These are phyloP conservation scores for Pholis gunnellus DNA, from an alignment of 2,113 vertebrate genomes.

Conservation along the genomic window DNA sequence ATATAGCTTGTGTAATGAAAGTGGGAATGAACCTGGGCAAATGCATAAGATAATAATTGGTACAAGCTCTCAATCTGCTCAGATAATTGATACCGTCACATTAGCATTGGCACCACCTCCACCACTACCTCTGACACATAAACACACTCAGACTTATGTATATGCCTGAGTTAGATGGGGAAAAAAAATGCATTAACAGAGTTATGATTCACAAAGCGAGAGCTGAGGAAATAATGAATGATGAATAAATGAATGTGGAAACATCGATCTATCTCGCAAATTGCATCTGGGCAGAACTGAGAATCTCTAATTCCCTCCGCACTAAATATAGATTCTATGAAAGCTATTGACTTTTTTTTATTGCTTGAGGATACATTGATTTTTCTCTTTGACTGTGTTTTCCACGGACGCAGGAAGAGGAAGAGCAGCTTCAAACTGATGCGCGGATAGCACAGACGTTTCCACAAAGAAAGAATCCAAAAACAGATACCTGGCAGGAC, in stretches of 20 bases:
- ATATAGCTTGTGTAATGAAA: slow-evolving; percentile 66
- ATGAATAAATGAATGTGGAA: slow-evolving; percentile 51
- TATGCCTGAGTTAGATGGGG: slow-evolving; percentile 6
- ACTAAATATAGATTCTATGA: slow-evolving; percentile 74
- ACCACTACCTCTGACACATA: background rate
- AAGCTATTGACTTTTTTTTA: slow-evolving; percentile 73
- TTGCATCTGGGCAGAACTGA: slow-evolving; percentile 41
- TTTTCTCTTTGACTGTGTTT: slow-evolving; percentile 77
- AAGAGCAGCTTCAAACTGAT: slow-evolving; percentile 59
- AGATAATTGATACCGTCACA: slow-evolving; percentile 48
- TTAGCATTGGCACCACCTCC: slow-evolving; percentile 23
- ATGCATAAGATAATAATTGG: slow-evolving; percentile 54
- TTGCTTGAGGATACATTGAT: slow-evolving; percentile 79
- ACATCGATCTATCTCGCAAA: slow-evolving; percentile 33
- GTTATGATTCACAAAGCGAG: slow-evolving; percentile 46
- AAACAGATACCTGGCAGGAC: slow-evolving; percentile 67
- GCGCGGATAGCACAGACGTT: slow-evolving; percentile 42
- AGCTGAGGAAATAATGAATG: slow-evolving; percentile 48
- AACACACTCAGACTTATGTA: slow-evolving; percentile 13
- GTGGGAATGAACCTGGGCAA: slow-evolving; percentile 40
- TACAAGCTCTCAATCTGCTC: slow-evolving; percentile 39
- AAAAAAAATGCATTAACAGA: background rate
- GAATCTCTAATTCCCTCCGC: slow-evolving; percentile 46
- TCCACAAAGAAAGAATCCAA: slow-evolving; percentile 54
- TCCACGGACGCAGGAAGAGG: slow-evolving; percentile 64